Base-by-base conservation (phyloP, 2,888 invertebrate genomes). In the Petrolisthes cinctipes region DNA sequence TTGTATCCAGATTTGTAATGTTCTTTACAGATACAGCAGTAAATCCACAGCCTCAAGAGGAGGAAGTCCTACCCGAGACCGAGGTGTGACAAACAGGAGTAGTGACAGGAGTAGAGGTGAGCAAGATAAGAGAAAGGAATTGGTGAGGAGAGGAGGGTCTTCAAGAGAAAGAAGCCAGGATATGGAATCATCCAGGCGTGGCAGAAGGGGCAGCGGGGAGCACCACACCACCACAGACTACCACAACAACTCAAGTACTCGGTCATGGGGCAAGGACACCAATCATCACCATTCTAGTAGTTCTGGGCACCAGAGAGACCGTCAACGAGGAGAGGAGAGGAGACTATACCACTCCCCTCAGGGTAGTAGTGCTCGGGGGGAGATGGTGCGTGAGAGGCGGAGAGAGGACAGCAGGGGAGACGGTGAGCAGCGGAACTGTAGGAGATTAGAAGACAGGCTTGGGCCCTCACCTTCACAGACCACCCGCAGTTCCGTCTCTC, bases 391-490 rank as follows among this genome's bases (percentile, higher is more conserved):
- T 37, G 80, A 83, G 73, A 73, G 86, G 73, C 61, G 83, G 51
- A 80, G 81, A 68, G 85, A 83, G 51, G 84, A 79, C n/a, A 82
- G 73, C 71, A 86, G 82, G 68, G 80, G 78, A 51, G 56, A 61
- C 23, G 83, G 73, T 37, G 68, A 71, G 6, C 53, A 56, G 23
- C 80, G 80, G 17, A 37, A 37, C 80, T 57, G 85, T 56, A 88
- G 88, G 61, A 85, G 88, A 75, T 53, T 88, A 56, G 88, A 88
- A 53, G 88, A 85, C 57, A 81, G 88, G 37, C 56, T 88, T 9
- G 85, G 88, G 51, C 84, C 85, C 7, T 76, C 84, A n/a, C 82
- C 88, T 9, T 82, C 82, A 75, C 82, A 82, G 75, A 61, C 78
- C 23, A 66, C 75, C 0, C 84, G 88, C 14, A 88, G 82, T 37